A percentile compares a stretch with the other conserved stretches of the same genome.
phyloP scores from a whole-genome alignment of 2,113 vertebrate species.

The Oncorhynchus tshawytscha region DNA sequence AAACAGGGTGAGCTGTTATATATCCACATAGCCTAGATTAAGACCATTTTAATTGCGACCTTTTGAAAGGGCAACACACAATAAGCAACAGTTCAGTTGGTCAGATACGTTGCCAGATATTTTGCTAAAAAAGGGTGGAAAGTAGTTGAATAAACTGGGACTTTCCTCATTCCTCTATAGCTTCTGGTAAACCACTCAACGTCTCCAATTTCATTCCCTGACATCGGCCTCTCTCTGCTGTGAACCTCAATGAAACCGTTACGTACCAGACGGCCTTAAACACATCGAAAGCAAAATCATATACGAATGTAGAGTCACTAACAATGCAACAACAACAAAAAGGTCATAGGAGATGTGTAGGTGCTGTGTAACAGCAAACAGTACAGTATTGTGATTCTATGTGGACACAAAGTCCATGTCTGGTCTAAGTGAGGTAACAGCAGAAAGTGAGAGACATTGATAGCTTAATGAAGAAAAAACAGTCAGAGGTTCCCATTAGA shows the following conservation, averaged over 20 bases:
- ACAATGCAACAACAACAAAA: slow-evolving; percentile 74
- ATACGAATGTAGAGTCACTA: slow-evolving; percentile 86
- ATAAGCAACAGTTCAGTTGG: background rate
- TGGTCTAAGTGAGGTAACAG: background rate
- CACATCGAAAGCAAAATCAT: slow-evolving; percentile 81
- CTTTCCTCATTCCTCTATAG: background rate
- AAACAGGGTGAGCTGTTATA: background rate
- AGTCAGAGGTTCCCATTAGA: too few relatives aligned
- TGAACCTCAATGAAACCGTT: slow-evolving; percentile 64
- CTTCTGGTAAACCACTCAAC: background rate
- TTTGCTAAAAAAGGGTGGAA: background rate
- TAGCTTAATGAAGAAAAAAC: background rate
- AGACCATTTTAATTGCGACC: background rate
- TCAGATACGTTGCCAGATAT: background rate
- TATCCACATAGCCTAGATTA: background rate
- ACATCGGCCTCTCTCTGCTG: slow-evolving; percentile 27
- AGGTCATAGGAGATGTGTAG: background rate
- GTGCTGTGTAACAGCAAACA: slow-evolving; percentile 13
- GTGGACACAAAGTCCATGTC: background rate
- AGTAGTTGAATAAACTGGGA: background rate
- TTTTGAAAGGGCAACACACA: background rate
- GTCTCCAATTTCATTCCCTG: slow-evolving; percentile 8
- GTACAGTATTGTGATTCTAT: slow-evolving; percentile 25
- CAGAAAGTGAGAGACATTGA: background rate
- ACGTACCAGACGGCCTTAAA: slow-evolving; percentile 91